These are phyloP conservation scores for Agriopis leucophaearia DNA, from an alignment of 2,888 invertebrate genomes.

Conservation along the genomic window DNA sequence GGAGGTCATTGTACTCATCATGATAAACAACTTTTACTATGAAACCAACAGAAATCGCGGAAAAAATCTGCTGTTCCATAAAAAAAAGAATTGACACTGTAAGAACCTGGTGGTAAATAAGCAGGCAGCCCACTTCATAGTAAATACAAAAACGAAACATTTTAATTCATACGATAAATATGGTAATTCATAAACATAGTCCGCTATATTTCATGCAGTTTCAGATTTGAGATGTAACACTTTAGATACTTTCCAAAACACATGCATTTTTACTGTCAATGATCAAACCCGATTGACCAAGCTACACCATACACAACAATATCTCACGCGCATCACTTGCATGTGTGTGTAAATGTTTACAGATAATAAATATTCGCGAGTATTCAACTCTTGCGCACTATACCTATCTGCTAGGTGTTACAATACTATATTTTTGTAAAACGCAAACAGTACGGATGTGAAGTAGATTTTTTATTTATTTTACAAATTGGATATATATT, in stretches of 20 bases:
- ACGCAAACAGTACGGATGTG: constrained; percentile 20
- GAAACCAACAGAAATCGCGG: no score
- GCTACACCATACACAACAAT: constrained; percentile 51
- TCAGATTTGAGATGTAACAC: neutral
- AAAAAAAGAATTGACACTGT: no score
- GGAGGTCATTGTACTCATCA: no score
- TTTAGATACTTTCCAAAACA: neutral
- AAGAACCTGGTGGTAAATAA: no score
- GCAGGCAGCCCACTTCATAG: no score
- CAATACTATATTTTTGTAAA: constrained; percentile 18
- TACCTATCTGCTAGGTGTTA: constrained; percentile 48
- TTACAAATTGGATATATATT: no score
- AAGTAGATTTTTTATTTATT: neutral
- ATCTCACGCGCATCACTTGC: constrained; percentile 40
- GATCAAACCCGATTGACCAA: constrained; percentile 49
- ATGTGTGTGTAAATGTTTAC: constrained; percentile 69
- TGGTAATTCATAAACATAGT: no score
- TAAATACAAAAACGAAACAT: no score
- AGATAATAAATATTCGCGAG: constrained; percentile 81
- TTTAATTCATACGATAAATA: no score
- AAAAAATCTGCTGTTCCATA: no score
- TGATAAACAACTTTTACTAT: no score
- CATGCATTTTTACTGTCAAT: constrained; percentile 7
- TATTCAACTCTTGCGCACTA: constrained; percentile 80
- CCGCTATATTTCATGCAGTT: no score